phyloP scores from a whole-genome alignment of 2,888 invertebrate species.

The Latheticus oryzae region DNA sequence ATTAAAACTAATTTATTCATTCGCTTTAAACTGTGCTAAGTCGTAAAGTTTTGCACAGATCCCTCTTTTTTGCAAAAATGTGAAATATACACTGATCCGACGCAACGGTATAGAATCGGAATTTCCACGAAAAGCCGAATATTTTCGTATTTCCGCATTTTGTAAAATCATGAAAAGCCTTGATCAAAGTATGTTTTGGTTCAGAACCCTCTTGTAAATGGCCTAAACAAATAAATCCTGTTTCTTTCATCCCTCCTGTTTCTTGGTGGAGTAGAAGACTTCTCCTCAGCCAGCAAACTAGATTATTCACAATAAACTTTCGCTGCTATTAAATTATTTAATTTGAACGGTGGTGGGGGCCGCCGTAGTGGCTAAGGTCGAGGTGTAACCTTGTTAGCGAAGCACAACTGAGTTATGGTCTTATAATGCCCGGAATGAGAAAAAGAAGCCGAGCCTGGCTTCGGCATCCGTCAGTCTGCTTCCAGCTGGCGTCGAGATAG shows the following conservation, averaged over 20 bases:
- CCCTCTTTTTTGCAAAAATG: no score
- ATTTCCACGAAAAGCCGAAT: no score
- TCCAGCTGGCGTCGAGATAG: conserved; percentile 55
- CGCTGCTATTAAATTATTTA: conserved; percentile 68
- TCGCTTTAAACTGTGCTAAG: no score
- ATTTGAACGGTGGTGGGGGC: conserved; percentile 64
- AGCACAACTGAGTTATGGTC: conserved; percentile 66
- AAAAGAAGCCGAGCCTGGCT: conserved; percentile 62
- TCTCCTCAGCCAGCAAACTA: conserved; percentile 59
- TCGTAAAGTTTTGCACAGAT: no score
- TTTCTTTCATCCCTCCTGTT: conserved; percentile 23
- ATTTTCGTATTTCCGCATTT: no score
- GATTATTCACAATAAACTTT: conserved; percentile 69
- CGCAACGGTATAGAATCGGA: no score
- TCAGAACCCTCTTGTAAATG: background rate
- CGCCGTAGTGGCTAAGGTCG: conserved; percentile 64
- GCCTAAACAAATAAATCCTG: conserved; percentile 39
- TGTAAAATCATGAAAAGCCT: no score
- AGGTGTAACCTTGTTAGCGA: conserved; percentile 67
- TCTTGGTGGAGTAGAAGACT: conserved; percentile 36
- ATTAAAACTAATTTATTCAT: no score
- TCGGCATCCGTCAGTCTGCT: conserved; percentile 62
- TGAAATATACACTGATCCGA: no score
- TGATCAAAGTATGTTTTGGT: no score
- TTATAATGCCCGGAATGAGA: conserved; percentile 66